Conservation (phyloP, 53 echinoderm and acorn worm species). For the Antedon mediterranea region DNA sequence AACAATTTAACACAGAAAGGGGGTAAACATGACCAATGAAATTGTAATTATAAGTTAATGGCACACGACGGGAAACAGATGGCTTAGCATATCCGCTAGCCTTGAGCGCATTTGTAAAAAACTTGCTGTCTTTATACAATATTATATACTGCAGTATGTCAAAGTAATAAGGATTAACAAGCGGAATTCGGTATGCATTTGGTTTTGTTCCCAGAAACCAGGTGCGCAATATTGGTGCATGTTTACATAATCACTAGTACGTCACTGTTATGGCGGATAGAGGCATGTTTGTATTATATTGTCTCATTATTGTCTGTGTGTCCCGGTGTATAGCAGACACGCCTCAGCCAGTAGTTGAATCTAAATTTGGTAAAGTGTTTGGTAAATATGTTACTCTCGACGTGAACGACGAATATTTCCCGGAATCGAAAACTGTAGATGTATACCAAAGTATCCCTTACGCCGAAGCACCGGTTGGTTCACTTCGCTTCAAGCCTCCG, state of each 20-base stretch:
- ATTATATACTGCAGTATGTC: too few relatives aligned
- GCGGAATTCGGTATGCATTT: background rate
- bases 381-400: constrained; percentile 41
- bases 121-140: too few relatives aligned
- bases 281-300: background rate
- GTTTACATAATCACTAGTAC: too few relatives aligned
- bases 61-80: too few relatives aligned
- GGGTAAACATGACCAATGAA: too few relatives aligned
- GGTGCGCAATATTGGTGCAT: too few relatives aligned
- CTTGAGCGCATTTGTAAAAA: too few relatives aligned
- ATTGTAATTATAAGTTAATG: too few relatives aligned
- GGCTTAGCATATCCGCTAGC: too few relatives aligned
- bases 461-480: constrained; percentile 58
- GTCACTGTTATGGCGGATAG: background rate
- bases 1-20: too few relatives aligned
- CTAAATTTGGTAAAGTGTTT: constrained; percentile 25
- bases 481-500: constrained; percentile 40
- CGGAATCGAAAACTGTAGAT: background rate
- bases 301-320: background rate
- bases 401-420: background rate
- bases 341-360: constrained; percentile 19
- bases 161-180: too few relatives aligned
- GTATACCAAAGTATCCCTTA: constrained; percentile 47
- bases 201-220: too few relatives aligned
- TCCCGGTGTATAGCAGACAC: background rate